phyloP scores from a whole-genome alignment of 2,113 vertebrate species.

The Cyanoramphus novaezelandiae region DNA sequence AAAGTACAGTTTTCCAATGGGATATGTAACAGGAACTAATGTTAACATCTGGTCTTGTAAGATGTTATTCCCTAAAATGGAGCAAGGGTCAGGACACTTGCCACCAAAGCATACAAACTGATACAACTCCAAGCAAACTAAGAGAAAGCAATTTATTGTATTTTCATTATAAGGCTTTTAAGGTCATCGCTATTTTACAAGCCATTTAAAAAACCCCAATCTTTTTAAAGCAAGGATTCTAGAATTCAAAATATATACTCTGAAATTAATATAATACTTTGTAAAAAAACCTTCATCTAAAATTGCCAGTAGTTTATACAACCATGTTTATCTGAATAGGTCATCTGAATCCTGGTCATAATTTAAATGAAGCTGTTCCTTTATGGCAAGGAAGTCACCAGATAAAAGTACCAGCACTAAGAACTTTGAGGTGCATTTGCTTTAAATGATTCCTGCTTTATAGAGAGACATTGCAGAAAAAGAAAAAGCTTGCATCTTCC shows the following conservation, averaged over 20 bases:
- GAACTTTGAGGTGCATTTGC: not conserved
- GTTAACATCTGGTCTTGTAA: not conserved
- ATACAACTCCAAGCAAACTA: not conserved
- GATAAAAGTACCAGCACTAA: not conserved
- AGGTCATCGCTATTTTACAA: not conserved
- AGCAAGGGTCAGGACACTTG: not conserved
- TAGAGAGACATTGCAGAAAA: no score
- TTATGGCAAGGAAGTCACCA: not conserved
- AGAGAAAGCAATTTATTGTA: not conserved
- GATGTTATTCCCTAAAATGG: not conserved
- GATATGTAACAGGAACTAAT: not conserved
- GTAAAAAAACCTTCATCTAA: constrained; percentile 4
- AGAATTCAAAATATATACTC: constrained; percentile 38
- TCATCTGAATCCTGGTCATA: not conserved
- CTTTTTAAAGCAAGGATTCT: constrained; percentile 33
- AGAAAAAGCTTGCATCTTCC: not conserved
- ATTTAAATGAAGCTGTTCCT: not conserved
- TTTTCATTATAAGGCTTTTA: not conserved
- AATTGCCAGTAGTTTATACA: constrained; percentile 3
- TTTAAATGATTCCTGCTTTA: not conserved
- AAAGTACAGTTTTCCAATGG: not conserved
- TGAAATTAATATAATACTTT: constrained; percentile 19
- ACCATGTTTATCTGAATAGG: not conserved
- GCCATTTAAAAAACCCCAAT: not conserved
- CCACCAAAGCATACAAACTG: not conserved